Conservation (phyloP, 2,888 invertebrate species). For the Leucophenga maculata region DNA sequence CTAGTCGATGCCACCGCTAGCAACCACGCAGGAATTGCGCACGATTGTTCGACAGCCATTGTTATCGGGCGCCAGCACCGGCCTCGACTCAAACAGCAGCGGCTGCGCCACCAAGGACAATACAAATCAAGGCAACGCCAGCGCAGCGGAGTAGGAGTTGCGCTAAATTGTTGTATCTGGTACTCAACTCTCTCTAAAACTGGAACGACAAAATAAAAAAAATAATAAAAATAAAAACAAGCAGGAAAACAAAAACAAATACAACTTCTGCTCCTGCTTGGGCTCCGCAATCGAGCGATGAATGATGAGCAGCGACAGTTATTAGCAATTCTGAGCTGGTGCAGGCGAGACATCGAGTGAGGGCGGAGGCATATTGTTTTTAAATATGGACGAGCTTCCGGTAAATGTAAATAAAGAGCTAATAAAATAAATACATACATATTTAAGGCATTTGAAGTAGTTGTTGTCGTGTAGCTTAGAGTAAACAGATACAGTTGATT, state of each 20-base stretch:
- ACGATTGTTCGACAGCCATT: slow-evolving; percentile 2
- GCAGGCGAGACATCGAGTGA: background rate
- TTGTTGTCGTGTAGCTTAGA: background rate
- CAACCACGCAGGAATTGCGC: slow-evolving; percentile 1
- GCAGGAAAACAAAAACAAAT: too few relatives aligned
- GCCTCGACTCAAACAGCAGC: background rate
- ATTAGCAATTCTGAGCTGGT: slow-evolving; percentile 42
- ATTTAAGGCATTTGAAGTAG: slow-evolving; percentile 3
- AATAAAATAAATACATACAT: slow-evolving; percentile 43
- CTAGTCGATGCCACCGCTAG: background rate
- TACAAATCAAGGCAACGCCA: slow-evolving; percentile 6
- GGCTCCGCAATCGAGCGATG: background rate
- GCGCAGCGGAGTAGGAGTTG: slow-evolving; percentile 5
- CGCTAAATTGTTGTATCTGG: background rate
- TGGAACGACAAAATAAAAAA: slow-evolving; percentile 15
- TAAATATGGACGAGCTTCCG: slow-evolving; percentile 59
- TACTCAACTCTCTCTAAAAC: too few relatives aligned
- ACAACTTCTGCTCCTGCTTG: background rate
- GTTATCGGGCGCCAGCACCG: background rate
- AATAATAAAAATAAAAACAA: slow-evolving; percentile 23
- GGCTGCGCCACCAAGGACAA: background rate
- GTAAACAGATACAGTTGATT: background rate
- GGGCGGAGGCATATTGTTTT: slow-evolving; percentile 50
- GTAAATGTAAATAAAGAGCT: slow-evolving; percentile 50
- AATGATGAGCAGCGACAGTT: slow-evolving; percentile 22